These are phyloP conservation scores for Priocnemis perturbator DNA, from an alignment of 2,888 invertebrate species.

Conservation along the genomic window DNA sequence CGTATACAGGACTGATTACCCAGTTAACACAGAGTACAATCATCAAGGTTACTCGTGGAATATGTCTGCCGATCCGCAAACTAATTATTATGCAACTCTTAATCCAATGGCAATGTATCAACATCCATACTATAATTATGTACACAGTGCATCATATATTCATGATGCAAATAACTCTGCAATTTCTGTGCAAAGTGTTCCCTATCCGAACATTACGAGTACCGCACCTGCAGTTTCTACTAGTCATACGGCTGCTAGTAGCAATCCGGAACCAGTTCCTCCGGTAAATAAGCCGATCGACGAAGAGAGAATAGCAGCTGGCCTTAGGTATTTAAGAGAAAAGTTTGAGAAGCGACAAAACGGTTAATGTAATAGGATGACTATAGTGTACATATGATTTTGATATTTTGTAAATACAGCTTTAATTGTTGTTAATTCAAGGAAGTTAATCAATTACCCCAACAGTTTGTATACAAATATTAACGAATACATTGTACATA, in stretches of 20 bases:
- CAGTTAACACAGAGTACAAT: too few species aligned
- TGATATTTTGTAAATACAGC: conserved; percentile 28
- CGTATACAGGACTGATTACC: too few species aligned
- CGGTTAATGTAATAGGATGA: background rate
- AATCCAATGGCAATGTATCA: too few species aligned
- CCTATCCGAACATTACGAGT: background rate
- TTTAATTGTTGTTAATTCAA: background rate
- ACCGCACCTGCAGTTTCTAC: background rate
- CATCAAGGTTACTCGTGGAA: too few species aligned
- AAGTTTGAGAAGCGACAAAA: conserved; percentile 62
- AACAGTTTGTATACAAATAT: too few species aligned
- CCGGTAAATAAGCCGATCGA: conserved; percentile 40
- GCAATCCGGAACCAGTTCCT: background rate
- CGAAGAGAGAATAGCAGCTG: conserved; percentile 60
- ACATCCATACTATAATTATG: too few species aligned
- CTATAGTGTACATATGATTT: conserved; percentile 15
- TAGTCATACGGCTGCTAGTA: background rate
- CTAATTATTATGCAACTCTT: too few species aligned
- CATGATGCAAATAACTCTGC: too few species aligned
- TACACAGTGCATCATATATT: too few species aligned
- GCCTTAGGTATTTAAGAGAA: conserved; percentile 65
- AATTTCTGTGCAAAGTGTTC: too few species aligned
- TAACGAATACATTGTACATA: background rate
- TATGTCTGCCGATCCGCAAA: too few species aligned
- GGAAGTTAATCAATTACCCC: too few species aligned